These are phyloP conservation scores for Hesperia comma DNA, from an alignment of 2,888 invertebrate species.

Conservation along the genomic window DNA sequence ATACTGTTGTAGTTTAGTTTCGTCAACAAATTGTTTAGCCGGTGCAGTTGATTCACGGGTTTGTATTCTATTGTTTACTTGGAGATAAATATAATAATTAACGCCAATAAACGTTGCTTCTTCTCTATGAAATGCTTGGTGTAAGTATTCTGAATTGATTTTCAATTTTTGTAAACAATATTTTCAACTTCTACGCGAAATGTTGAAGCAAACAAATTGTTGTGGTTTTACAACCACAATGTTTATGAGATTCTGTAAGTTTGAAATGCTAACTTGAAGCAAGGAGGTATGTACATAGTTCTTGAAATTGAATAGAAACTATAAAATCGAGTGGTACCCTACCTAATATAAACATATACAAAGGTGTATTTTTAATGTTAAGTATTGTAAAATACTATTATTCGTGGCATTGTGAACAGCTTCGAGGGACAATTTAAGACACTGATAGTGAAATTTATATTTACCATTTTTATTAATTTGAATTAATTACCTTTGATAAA, in stretches of 20 bases:
- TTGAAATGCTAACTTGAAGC: background rate
- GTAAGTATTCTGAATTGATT: conserved; percentile 39
- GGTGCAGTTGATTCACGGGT: conserved; percentile 68
- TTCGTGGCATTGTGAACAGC: too few species aligned
- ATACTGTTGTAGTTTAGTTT: conserved; percentile 68
- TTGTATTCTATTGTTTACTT: conserved; percentile 55
- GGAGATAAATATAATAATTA: background rate
- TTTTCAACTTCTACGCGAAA: conserved; percentile 42
- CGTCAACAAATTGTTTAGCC: conserved; percentile 53
- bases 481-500: too few species aligned
- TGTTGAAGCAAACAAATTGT: conserved; percentile 52
- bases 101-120: too few species aligned
- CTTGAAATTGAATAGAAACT: background rate
- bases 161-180: conserved; percentile 1
- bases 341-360: too few species aligned
- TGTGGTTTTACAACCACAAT: conserved; percentile 60
- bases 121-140: conserved; percentile 17
- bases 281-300: background rate
- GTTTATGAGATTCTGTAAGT: conserved; percentile 35
- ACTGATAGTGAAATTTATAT: too few species aligned
- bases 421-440: too few species aligned
- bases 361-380: too few species aligned
- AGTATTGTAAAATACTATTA: too few species aligned
- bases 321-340: background rate
- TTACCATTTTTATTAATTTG: too few species aligned